Base-by-base conservation (phyloP, 2,113 vertebrate species). In the Laterallus jamaicensis region DNA sequence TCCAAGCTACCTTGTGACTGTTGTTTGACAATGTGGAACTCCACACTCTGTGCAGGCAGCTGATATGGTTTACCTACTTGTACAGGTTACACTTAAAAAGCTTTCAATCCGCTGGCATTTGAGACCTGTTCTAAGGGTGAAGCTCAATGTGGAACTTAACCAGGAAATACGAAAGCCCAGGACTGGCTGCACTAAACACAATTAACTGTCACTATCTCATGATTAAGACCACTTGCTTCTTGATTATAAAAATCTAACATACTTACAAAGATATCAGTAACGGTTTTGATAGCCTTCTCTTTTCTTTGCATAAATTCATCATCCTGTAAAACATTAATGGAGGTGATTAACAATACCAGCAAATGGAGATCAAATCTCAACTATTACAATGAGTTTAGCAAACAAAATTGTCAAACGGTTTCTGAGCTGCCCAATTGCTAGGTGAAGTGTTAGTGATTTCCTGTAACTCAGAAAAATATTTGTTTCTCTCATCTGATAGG, bases 231-330 rank as follows among this genome's bases (percentile, higher is more conserved):
- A 58, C 22, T 50, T 55, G 12, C 9, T 56, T 42, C n/a, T 58
- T 71, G 6, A 60, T 39, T 22, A 31, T 60, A 80, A 76, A 70
- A 80, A 44, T 25, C 35, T 25, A 81, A n/a, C 55, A 73, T 95
- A 98, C 99, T 99, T 97, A 99, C 99, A 90, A 95, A 97, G 28
- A 99, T 98, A 55, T 99, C 98, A 59, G 97, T 87, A 11, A 99
- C 97, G 0, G 98, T 98, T 89, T 97, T 98, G 66, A 98, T 93
- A 22, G 98, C 98, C 80, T 98, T 98, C 80, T 98, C 98, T 96
- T 98, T 99, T 94, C 98, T 98, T 94, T 98, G 98, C 63, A 97
- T 82, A 86, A 99, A 99, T 37, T 99, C 99, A 54, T 99, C 98
- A 97, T 99, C 99, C 99, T 99, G 81, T 26, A 97, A 97, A 60